A percentile compares a stretch with the other conserved stretches of the same genome.
Evolutionary conservation across 2,797 vertebrate genomes (phyloP).

Genomic region (Enteromius mattozi): DNA sequence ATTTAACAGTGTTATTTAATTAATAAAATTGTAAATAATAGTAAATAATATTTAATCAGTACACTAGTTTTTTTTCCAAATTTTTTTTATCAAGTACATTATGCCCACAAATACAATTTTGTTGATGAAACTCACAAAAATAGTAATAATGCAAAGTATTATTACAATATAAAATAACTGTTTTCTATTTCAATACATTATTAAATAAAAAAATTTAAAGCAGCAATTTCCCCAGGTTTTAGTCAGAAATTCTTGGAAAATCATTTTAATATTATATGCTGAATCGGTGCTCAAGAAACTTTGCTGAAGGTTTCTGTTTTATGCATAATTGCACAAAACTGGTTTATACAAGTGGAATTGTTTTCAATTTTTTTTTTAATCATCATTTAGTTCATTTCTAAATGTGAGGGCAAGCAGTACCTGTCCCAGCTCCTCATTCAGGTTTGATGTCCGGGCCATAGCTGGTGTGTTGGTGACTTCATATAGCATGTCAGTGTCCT

Average conservation of each 20-base stretch:
- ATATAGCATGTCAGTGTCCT: conserved; percentile 98
- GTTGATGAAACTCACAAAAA: background rate
- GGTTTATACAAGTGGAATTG: background rate
- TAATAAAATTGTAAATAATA: too few species aligned
- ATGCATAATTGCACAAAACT: background rate
- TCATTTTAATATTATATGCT: background rate
- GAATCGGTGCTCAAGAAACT: background rate
- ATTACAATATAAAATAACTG: background rate
- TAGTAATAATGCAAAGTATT: background rate
- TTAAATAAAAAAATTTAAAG: background rate
- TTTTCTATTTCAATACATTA: background rate
- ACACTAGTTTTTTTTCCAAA: background rate
- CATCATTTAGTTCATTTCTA: background rate
- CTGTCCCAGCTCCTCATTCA: conserved; percentile 98
- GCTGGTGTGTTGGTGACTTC: conserved; percentile 94
- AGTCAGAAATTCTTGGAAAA: background rate
- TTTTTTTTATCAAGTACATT: background rate
- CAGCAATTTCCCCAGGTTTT: background rate
- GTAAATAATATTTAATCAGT: background rate
- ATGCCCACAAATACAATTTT: background rate
- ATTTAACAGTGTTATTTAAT: background rate
- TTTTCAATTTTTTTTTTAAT: background rate
- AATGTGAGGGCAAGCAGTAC: conserved; percentile 70
- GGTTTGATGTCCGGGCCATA: conserved; percentile 96
- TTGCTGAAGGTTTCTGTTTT: background rate